Conservation (phyloP, 37 sponge, comb jelly and placozoan genomes). For the Chondrilla cf. caribensis region DNA sequence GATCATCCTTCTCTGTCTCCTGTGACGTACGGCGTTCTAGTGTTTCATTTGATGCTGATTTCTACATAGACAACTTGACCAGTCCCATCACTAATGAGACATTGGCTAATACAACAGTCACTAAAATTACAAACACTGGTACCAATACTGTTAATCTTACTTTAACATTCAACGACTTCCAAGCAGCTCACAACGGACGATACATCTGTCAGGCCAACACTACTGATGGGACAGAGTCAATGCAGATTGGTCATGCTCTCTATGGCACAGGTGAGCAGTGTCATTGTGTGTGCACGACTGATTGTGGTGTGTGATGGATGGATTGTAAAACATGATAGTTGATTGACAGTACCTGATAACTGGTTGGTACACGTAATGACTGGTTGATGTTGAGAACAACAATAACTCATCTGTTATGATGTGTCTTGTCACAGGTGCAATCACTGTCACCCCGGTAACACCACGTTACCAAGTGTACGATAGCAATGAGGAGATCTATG, state of each 20-base stretch:
- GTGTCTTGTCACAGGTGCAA: too few species aligned
- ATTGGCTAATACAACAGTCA: background rate
- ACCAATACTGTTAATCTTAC: background rate
- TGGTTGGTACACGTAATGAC: too few species aligned
- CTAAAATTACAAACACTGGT: background rate
- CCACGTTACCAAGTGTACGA: too few species aligned
- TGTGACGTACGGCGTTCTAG: background rate
- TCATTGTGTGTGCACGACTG: too few species aligned
- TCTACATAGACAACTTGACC: background rate
- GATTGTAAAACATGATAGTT: too few species aligned
- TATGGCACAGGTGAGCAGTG: constrained; percentile 11
- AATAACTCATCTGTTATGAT: too few species aligned
- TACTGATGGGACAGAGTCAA: background rate
- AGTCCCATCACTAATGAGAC: background rate
- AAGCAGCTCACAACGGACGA: background rate
- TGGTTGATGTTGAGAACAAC: too few species aligned
- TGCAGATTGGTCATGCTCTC: too few species aligned
- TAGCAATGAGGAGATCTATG: too few species aligned
- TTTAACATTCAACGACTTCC: background rate
- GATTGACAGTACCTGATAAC: too few species aligned
- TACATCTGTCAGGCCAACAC: constrained; percentile 12
- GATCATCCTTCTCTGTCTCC: constrained; percentile 4
- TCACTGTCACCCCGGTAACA: too few species aligned
- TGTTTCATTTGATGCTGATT: background rate
- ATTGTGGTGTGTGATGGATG: too few species aligned